Conservation (phyloP, 2,113 vertebrate genomes). For the Ellobius talpinus region DNA sequence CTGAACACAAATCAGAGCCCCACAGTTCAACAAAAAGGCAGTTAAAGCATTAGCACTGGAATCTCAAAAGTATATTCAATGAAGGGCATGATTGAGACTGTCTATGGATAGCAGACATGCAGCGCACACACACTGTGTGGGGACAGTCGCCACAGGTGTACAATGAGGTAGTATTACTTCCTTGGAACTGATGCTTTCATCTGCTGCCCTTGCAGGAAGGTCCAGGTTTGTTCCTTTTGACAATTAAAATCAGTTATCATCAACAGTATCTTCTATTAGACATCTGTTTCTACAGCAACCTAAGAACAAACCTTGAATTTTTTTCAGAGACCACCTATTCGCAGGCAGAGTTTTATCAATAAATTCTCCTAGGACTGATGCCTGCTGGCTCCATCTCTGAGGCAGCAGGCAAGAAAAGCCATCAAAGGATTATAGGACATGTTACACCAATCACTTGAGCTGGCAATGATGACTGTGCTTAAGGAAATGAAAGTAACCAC, state of each 20-base stretch:
- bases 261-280: conserved; percentile 60
- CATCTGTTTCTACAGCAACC: conserved; percentile 63
- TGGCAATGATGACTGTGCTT: conserved; percentile 5
- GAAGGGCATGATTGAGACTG: background rate
- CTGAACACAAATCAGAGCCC: conserved; percentile 78
- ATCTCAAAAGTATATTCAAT: conserved; percentile 72
- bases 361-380: conserved; percentile 72
- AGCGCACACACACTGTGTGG: conserved; percentile 85
- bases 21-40: conserved; percentile 84
- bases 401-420: conserved; percentile 91
- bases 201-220: conserved; percentile 92
- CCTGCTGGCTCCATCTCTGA: conserved; percentile 87
- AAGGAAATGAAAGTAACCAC: conserved; percentile 72
- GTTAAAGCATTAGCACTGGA: conserved; percentile 81
- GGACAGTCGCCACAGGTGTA: conserved; percentile 89
- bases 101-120: background rate
- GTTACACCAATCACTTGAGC: conserved; percentile 85
- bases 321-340: conserved; percentile 72
- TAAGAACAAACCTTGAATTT: conserved; percentile 76
- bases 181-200: conserved; percentile 91
- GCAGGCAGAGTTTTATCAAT: conserved; percentile 82
- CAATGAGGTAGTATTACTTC: conserved; percentile 93
- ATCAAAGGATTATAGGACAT: conserved; percentile 89
- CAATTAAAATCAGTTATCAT: conserved; percentile 80
- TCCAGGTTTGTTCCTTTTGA: conserved; percentile 70